Percentiles rank a stretch among this genome's conserved stretches.
phyloP scores from a whole-genome alignment of 1,140 invertebrate species.

The Agrypnia vestita region DNA sequence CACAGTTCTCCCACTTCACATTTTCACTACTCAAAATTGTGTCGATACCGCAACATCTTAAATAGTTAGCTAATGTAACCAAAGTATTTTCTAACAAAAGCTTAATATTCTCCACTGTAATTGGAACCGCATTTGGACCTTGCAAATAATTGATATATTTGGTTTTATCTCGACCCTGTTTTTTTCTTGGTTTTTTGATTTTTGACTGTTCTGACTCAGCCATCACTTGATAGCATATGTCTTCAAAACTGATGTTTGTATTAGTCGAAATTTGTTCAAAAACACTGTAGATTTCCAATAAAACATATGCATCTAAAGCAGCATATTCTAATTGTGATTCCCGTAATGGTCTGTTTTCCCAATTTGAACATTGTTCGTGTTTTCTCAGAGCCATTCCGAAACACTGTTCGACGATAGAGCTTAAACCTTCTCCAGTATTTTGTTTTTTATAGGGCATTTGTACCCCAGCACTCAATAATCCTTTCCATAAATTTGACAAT shows the following conservation, averaged over 20 bases:
- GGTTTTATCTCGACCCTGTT: slow-evolving; percentile 34
- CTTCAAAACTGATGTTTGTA: slow-evolving; percentile 71
- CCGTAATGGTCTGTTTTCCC: slow-evolving; percentile 83
- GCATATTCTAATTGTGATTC: slow-evolving; percentile 83
- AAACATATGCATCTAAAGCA: slow-evolving; percentile 83
- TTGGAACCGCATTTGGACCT: slow-evolving; percentile 32
- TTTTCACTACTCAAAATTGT: slow-evolving; percentile 72
- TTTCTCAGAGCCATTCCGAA: slow-evolving; percentile 82
- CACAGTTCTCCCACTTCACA: slow-evolving; percentile 71
- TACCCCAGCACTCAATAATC: slow-evolving; percentile 27
- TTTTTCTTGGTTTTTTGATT: slow-evolving; percentile 63
- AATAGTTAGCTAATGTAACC: slow-evolving; percentile 73
- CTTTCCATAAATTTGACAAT: slow-evolving; percentile 52
- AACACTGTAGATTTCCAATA: slow-evolving; percentile 80
- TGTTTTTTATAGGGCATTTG: slow-evolving; percentile 47
- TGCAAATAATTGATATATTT: slow-evolving; percentile 17
- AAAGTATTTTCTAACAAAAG: slow-evolving; percentile 75
- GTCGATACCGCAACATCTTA: slow-evolving; percentile 79
- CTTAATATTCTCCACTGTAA: slow-evolving; percentile 62
- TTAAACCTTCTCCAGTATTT: slow-evolving; percentile 66
- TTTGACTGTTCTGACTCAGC: slow-evolving; percentile 63
- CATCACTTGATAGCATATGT: slow-evolving; percentile 70
- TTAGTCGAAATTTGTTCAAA: slow-evolving; percentile 68
- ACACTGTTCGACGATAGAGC: slow-evolving; percentile 79
- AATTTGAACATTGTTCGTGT: slow-evolving; percentile 86